Evolutionary conservation across 1,140 invertebrate genomes (phyloP).

Genomic region (Drepana arcuata): DNA sequence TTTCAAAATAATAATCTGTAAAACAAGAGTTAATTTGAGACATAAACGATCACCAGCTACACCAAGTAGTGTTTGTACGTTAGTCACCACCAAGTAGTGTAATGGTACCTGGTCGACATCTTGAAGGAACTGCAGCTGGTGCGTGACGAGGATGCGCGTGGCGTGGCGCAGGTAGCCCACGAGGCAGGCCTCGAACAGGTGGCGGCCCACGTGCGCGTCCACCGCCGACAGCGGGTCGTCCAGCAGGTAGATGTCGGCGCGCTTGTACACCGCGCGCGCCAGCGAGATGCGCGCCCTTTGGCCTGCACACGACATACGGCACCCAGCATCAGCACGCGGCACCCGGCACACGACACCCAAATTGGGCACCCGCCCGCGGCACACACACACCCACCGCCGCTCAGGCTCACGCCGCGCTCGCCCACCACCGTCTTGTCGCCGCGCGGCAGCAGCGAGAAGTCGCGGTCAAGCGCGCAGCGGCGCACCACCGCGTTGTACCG

Average conservation of each 20-base stretch:
- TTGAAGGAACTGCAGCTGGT: slow-evolving; percentile 90
- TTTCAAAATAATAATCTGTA: slow-evolving; percentile 74
- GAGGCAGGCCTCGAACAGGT: slow-evolving; percentile 81
- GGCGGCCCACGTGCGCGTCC: slow-evolving; percentile 79
- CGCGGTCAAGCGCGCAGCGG: slow-evolving; percentile 82
- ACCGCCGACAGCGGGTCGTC: slow-evolving; percentile 90
- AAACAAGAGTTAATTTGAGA: no score
- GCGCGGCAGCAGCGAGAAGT: slow-evolving; percentile 83
- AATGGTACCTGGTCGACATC: slow-evolving; percentile 82
- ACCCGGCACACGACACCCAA: no score
- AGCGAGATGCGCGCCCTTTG: slow-evolving; percentile 92
- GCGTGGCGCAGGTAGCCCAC: slow-evolving; percentile 78
- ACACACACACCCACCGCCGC: slow-evolving; percentile 79
- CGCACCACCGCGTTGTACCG: slow-evolving; percentile 83
- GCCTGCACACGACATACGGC: no score
- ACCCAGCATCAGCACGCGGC: no score
- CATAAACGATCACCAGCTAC: no score
- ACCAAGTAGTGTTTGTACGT: background rate
- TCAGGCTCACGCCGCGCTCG: slow-evolving; percentile 85
- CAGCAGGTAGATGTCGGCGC: slow-evolving; percentile 86
- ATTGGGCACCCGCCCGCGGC: no score
- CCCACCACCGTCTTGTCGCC: slow-evolving; percentile 92
- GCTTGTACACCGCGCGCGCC: slow-evolving; percentile 85
- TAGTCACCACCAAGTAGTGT: background rate
- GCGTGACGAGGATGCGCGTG: slow-evolving; percentile 86